These are phyloP conservation scores for Mechanitis messenoides DNA, from an alignment of 2,888 invertebrate species.

Conservation along the genomic window DNA sequence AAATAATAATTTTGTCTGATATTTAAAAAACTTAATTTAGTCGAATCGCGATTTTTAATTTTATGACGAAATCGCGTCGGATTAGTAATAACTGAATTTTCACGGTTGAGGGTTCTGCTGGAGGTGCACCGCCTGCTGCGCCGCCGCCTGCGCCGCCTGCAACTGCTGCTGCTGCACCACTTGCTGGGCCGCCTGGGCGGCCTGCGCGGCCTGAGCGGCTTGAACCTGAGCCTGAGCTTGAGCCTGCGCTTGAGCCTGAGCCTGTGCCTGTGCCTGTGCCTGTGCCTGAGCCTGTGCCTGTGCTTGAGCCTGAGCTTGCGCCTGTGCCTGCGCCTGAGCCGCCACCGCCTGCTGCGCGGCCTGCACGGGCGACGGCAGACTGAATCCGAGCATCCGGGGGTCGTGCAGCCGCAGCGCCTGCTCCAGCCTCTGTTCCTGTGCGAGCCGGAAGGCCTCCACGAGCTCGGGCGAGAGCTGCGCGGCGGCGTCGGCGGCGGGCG, in stretches of 20 bases:
- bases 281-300: constrained; percentile 44
- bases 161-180: constrained; percentile 56
- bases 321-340: constrained; percentile 35
- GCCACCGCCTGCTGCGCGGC: constrained; percentile 58
- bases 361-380: constrained; percentile 73
- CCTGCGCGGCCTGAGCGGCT: constrained; percentile 41
- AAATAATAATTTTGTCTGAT: constrained; percentile 35
- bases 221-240: constrained; percentile 38
- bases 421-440: constrained; percentile 87
- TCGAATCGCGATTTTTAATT: constrained; percentile 23
- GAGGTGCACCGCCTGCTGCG: constrained; percentile 73
- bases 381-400: constrained; percentile 87
- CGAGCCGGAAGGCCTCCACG: constrained; percentile 81
- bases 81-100: constrained; percentile 89
- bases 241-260: constrained; percentile 44
- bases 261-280: constrained; percentile 37
- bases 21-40: constrained; percentile 12
- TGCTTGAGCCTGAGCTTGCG: constrained; percentile 45
- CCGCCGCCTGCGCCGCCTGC: constrained; percentile 65
- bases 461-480: constrained; percentile 82
- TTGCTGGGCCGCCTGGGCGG: constrained; percentile 45
- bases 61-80: constrained; percentile 66
- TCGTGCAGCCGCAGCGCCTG: constrained; percentile 90
- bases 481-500: constrained; percentile 57
- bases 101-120: constrained; percentile 81